Evolutionary conservation across 2,797 vertebrate genomes (phyloP).

Genomic region (Chelidonichthys spinosus): DNA sequence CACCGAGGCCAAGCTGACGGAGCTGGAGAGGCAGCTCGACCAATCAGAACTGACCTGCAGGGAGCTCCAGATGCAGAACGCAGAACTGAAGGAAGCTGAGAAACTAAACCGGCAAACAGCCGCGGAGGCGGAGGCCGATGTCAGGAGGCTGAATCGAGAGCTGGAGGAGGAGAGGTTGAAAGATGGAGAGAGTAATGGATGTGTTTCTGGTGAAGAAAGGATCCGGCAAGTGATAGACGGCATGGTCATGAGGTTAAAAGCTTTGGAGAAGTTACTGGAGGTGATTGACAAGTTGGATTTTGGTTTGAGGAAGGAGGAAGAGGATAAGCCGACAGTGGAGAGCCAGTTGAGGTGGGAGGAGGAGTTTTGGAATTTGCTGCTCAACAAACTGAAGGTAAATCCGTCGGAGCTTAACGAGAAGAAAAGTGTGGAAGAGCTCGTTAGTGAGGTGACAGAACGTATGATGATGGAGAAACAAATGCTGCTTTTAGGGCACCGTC

Average conservation of each 20-base stretch:
- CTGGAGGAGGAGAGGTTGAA: conserved; percentile 26
- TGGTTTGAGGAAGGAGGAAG: conserved; percentile 17
- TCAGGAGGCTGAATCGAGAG: conserved; percentile 39
- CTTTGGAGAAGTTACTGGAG: conserved; percentile 65
- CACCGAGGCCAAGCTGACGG: conserved; percentile 54
- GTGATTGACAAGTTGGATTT: conserved; percentile 55
- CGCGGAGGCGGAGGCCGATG: conserved; percentile 32
- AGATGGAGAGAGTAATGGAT: neutral
- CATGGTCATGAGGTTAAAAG: conserved; percentile 51
- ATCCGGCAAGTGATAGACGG: conserved; percentile 59
- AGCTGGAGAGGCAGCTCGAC: conserved; percentile 58
- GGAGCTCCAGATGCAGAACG: conserved; percentile 60
- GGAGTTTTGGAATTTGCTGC: conserved; percentile 65
- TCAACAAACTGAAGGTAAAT: conserved; percentile 38
- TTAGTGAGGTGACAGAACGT: conserved; percentile 41
- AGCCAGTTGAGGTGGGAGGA: conserved; percentile 66
- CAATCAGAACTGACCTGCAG: conserved; percentile 45
- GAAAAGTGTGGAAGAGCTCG: conserved; percentile 17
- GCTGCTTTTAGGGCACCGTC: conserved; percentile 46
- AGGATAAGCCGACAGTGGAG: conserved; percentile 11
- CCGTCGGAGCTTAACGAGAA: conserved; percentile 16
- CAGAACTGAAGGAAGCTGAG: conserved; percentile 46
- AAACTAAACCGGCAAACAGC: conserved; percentile 10
- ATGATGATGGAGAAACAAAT: conserved; percentile 67
- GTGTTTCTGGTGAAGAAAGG: conserved; percentile 50